Percentiles rank a stretch among this genome's conserved stretches.
These are phyloP conservation scores for Bostrychus sinensis DNA, from an alignment of 2,113 vertebrate genomes.

Conservation along the genomic window DNA sequence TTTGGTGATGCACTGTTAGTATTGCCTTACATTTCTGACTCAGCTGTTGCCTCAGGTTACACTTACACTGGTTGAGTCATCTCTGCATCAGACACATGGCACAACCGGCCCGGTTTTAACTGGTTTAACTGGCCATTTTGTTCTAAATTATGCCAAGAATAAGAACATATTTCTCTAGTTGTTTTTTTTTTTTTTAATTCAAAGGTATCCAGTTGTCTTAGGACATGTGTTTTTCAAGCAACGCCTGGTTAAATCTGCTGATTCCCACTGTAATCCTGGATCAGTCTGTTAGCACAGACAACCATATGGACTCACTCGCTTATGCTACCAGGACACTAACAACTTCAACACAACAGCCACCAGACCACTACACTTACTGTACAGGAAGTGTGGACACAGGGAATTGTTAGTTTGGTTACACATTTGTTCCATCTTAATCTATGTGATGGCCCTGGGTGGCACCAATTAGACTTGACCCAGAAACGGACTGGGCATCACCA, in stretches of 20 bases:
- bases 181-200: neutral
- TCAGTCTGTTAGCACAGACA: constrained; percentile 5
- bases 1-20: neutral
- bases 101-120: neutral
- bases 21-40: constrained; percentile 7
- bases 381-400: no score
- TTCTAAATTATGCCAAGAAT: neutral
- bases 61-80: constrained; percentile 21
- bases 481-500: neutral
- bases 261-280: constrained; percentile 12
- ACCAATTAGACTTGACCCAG: constrained; percentile 1
- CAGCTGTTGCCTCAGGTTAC: constrained; percentile 26
- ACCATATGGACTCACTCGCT: constrained; percentile 19
- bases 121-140: neutral
- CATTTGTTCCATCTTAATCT: no score
- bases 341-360: no score
- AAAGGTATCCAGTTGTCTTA: neutral
- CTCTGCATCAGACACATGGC: neutral
- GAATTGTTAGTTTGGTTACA: no score
- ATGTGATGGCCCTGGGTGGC: neutral
- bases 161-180: neutral
- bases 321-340: neutral
- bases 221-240: neutral
- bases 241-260: constrained; percentile 4
- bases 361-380: no score